These are phyloP conservation scores for Grammomys surdaster DNA, from an alignment of 2,113 vertebrate genomes.

Conservation along the genomic window DNA sequence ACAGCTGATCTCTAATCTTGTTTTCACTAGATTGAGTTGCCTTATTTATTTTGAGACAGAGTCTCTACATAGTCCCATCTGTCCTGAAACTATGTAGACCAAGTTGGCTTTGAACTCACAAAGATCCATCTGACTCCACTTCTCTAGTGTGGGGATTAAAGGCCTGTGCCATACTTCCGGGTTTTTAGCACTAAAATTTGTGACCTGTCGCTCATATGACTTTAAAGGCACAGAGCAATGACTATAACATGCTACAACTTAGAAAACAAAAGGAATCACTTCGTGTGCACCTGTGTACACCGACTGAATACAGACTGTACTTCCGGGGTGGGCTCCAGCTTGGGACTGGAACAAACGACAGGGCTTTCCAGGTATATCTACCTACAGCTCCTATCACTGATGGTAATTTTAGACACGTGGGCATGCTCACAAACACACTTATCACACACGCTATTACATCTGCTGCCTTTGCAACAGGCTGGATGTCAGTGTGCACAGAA, in stretches of 20 bases:
- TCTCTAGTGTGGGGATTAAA: background rate
- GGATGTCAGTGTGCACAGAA: background rate
- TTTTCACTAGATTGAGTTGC: conserved; percentile 22
- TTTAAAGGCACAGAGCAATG: background rate
- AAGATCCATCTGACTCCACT: background rate
- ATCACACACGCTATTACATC: background rate
- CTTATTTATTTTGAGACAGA: background rate
- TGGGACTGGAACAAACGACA: background rate
- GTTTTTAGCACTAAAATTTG: background rate
- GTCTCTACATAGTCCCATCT: background rate
- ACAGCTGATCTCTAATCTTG: background rate
- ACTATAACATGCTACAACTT: background rate
- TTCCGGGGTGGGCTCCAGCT: background rate
- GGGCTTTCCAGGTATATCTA: background rate
- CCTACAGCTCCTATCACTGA: background rate
- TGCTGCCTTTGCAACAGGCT: background rate
- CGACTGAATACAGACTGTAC: background rate
- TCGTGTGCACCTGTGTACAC: background rate
- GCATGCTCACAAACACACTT: background rate
- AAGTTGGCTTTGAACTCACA: background rate
- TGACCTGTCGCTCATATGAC: background rate
- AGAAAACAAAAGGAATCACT: background rate
- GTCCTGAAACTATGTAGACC: background rate
- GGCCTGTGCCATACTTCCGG: background rate
- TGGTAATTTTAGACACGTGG: background rate